Evolutionary conservation across 2,797 vertebrate genomes (phyloP), one percentile per base, ranked within the genome.

Genomic region (Podarcis lilfordi): DNA sequence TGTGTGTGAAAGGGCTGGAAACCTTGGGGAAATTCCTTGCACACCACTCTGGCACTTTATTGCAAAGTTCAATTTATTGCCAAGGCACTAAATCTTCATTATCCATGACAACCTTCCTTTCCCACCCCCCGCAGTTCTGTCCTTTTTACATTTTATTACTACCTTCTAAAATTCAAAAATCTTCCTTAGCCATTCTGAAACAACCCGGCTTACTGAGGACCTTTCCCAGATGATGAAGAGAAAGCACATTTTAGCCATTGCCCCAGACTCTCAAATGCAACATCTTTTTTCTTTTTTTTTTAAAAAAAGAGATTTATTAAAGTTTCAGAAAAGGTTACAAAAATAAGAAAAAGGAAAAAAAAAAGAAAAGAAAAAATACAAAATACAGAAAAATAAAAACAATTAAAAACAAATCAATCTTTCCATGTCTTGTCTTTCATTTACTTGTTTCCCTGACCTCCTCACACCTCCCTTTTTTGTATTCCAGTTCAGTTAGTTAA

Each of bases 51-150:
- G 93, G 85, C 95, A 95, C 35, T 72, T 95, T 93, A 93, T 91
- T 91, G 90, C 87, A 92, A 94, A 95, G 93, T 94, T 95, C 94
- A 92, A 96, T 96, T 96, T 97, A 96, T 95, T 93, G 89, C 92
- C 91, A 88, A 92, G 88, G 75, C 86, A 90, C 86, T 96, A 96
- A 93, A 95, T 96, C 95, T 97, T 96, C 95, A 96, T 96, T 96
- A 94, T 61, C 83, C 4, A 0, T 85, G 91, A 92, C 96, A 96
- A 80, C 78, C 81, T 94, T 82, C 91, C 78, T 82, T 88, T 85
- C 79, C 76, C 84, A 85, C 91, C 91, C 86, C 50, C 87, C 84
- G 80, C 40, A 27, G 1, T 88, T 84, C 90, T 92, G 40, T 90
- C 66, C 88, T 91, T 92, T 95, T 92, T 95, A 86, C 86, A 45